These are phyloP conservation scores for Cydia splendana DNA, from an alignment of 1,140 invertebrate species.

Conservation along the genomic window DNA sequence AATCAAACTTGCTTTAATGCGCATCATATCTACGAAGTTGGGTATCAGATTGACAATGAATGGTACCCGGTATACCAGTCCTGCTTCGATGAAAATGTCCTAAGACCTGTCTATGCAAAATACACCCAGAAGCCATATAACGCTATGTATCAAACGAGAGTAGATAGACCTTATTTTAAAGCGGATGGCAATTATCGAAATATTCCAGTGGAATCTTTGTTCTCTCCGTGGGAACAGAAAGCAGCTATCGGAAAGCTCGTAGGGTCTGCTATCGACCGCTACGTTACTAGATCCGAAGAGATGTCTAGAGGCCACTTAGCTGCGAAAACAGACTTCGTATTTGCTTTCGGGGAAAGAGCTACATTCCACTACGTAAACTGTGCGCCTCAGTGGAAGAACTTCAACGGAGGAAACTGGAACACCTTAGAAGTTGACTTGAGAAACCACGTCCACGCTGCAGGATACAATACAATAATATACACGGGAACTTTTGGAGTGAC, in stretches of 20 bases:
- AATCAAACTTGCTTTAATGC: slow-evolving; percentile 61
- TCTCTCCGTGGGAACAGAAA: slow-evolving; percentile 59
- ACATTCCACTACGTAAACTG: slow-evolving; percentile 85
- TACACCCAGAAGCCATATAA: slow-evolving; percentile 72
- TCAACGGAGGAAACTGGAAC: slow-evolving; percentile 85
- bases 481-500: slow-evolving; percentile 78
- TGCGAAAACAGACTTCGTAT: slow-evolving; percentile 85
- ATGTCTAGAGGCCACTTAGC: slow-evolving; percentile 84
- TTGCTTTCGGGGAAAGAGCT: slow-evolving; percentile 81
- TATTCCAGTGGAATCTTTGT: slow-evolving; percentile 55
- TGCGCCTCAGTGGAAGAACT: slow-evolving; percentile 83
- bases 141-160: slow-evolving; percentile 60
- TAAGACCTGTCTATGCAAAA: slow-evolving; percentile 63
- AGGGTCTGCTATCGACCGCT: slow-evolving; percentile 50
- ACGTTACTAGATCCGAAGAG: slow-evolving; percentile 51
- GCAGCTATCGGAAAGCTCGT: slow-evolving; percentile 56
- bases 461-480: slow-evolving; percentile 74
- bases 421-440: slow-evolving; percentile 73
- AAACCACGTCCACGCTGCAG: slow-evolving; percentile 58
- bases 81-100: slow-evolving; percentile 57
- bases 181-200: slow-evolving; percentile 51
- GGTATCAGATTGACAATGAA: slow-evolving; percentile 55
- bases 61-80: slow-evolving; percentile 67
- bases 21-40: slow-evolving; percentile 61
- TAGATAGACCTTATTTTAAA: slow-evolving; percentile 62